Base-by-base conservation (phyloP, 2,797 vertebrate species). In the Eutrigla gurnardus region DNA sequence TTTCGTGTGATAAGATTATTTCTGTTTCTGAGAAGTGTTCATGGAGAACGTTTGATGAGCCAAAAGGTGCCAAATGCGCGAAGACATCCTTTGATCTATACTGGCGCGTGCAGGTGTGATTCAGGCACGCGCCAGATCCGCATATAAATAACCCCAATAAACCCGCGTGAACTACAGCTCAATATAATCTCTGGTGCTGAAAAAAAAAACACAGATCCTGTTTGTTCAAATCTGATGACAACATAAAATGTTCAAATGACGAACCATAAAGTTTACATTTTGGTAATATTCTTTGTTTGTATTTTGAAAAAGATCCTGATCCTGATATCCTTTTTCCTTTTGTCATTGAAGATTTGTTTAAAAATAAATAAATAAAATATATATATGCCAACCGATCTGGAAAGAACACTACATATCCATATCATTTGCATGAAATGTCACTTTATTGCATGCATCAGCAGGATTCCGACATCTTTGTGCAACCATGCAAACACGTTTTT, bases 381-480 rank as follows among this genome's bases (percentile, higher is more conserved):
- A 25, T 25, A 25, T 25, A 60, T 11, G 25, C 4, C 40, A 50
- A 15, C 18, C 2, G 5, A 68, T 43, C 37, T 14, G 2, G 45
- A 74, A 60, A 62, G 3, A 10, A 47, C 52, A 53, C 12, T 0
- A 18, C 17, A 68, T 11, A 53, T 49, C 9, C 7, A 13, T 36
- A 49, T 50, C 1, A 36, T 15, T 47, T 60, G 6, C 12, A 58
- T 39, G 1, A 64, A 76, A 74, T 63, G 25, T 75, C 49, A 40
- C 35, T 86, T 82, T 81, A 81, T 68, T 86, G n/a, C 43, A 63
- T 47, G 4, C 15, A 73, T 62, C 55, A 70, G 47, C 54, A 60
- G 32, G 18, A 75, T 25, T 66, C 60, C 66, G 49, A 78, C 52
- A 32, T 55, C 17, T 43, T 7, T 46, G 61, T 64, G 60, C 54